These are phyloP conservation scores for Drosophila antonietae DNA, from an alignment of 2,888 invertebrate genomes.

Conservation along the genomic window DNA sequence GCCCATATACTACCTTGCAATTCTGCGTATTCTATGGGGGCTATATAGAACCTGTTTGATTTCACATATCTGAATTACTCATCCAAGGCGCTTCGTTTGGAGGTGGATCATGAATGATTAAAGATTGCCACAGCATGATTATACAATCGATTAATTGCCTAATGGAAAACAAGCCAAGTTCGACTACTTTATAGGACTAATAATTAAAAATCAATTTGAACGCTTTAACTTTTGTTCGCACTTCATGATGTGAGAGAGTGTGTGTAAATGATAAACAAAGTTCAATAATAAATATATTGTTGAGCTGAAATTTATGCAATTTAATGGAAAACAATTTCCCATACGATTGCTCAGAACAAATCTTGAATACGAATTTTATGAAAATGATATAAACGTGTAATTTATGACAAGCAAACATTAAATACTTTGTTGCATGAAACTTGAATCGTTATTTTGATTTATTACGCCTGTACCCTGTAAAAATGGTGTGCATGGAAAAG, in stretches of 20 bases:
- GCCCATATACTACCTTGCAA: conserved; percentile 12
- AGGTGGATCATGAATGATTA: conserved; percentile 6
- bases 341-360: conserved; percentile 7
- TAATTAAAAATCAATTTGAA: conserved; percentile 24
- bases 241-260: conserved; percentile 2
- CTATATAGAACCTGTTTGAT: conserved; percentile 24
- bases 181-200: neutral
- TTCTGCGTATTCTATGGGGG: conserved; percentile 14
- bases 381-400: conserved; percentile 21
- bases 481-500: neutral
- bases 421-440: conserved; percentile 18
- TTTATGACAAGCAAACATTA: conserved; percentile 18
- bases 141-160: conserved; percentile 43
- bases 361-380: conserved; percentile 7
- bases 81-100: conserved; percentile 3
- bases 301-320: neutral
- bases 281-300: conserved; percentile 5
- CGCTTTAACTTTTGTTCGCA: conserved; percentile 23
- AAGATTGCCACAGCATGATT: conserved; percentile 32
- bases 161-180: conserved; percentile 7
- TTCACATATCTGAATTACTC: conserved; percentile 26
- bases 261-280: conserved; percentile 1
- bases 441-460: neutral
- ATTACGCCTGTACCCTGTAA: neutral
- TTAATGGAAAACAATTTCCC: conserved; percentile 7